A percentile compares a stretch with the other conserved stretches of the same genome.
Evolutionary conservation across 2,113 vertebrate genomes (phyloP).

Genomic region (Amblyopsis rosae): DNA sequence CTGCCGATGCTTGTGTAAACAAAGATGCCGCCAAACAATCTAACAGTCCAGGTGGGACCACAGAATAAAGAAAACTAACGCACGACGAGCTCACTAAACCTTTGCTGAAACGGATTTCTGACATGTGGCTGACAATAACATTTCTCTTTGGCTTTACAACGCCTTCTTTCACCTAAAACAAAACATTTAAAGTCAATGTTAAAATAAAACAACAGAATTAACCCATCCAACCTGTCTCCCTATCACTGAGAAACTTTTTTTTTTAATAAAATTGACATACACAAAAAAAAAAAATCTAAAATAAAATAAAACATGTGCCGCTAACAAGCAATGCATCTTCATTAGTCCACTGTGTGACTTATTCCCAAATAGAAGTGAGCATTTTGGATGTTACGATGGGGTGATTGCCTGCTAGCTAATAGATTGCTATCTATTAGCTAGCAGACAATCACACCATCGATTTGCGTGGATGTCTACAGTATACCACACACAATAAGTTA

Average conservation of each 20-base stretch:
- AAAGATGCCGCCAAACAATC: constrained; percentile 57
- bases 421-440: background rate
- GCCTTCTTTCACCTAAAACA: constrained; percentile 40
- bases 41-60: constrained; percentile 25
- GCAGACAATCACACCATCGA: background rate
- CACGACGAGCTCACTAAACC: constrained; percentile 3
- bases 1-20: constrained; percentile 69
- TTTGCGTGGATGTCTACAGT: background rate
- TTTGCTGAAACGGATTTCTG: constrained; percentile 29
- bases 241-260: background rate
- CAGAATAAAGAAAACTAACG: constrained; percentile 10
- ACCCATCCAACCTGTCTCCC: background rate
- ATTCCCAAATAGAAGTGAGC: no score
- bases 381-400: background rate
- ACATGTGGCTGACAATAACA: constrained; percentile 56
- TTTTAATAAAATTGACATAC: background rate
- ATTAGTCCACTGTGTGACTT: no score
- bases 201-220: background rate
- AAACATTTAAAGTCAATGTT: constrained; percentile 11
- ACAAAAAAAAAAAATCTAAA: background rate
- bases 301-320: background rate
- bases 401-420: no score
- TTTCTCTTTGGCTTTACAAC: constrained; percentile 78
- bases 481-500: background rate
- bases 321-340: background rate